Percentiles rank a stretch among this genome's conserved stretches.
These are phyloP conservation scores for Hippoglossus hippoglossus DNA, from an alignment of 2,797 vertebrate species.

Conservation along the genomic window DNA sequence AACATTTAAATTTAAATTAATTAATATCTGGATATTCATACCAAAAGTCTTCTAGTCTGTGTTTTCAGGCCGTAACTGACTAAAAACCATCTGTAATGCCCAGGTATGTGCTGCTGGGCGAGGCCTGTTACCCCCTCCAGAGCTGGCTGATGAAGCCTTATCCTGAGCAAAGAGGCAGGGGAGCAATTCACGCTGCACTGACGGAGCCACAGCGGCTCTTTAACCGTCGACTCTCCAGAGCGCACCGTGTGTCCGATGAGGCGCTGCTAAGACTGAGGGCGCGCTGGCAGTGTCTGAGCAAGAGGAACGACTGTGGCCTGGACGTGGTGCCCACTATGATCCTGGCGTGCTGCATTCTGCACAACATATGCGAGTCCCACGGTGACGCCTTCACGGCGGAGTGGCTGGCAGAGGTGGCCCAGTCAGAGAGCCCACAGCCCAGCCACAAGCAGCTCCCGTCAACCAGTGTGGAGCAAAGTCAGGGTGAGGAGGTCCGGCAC, in stretches of 20 bases:
- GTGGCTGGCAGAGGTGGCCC: conserved; percentile 80
- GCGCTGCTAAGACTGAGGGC: conserved; percentile 80
- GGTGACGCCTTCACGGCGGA: conserved; percentile 73
- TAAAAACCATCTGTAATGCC: conserved; percentile 23
- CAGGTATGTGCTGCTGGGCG: conserved; percentile 82
- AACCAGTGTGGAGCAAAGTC: conserved; percentile 64
- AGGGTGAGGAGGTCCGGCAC: conserved; percentile 80
- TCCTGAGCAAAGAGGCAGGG: conserved; percentile 47
- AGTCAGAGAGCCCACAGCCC: conserved; percentile 80
- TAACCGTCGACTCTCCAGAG: conserved; percentile 68
- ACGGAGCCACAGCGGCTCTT: conserved; percentile 62
- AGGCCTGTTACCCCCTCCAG: conserved; percentile 80
- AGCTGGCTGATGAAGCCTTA: conserved; percentile 83
- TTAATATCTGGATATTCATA: not conserved
- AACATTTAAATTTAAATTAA: not conserved
- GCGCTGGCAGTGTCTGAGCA: conserved; percentile 84
- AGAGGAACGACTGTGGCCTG: conserved; percentile 83
- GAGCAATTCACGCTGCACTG: not conserved
- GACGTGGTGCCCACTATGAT: conserved; percentile 83
- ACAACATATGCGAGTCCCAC: conserved; percentile 82
- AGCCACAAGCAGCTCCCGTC: conserved; percentile 59
- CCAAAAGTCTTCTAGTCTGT: not conserved
- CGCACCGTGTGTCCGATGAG: conserved; percentile 57
- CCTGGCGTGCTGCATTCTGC: conserved; percentile 82
- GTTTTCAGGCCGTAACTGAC: not conserved